Conservation (phyloP, 2,113 vertebrate genomes). For the Mesitornis unicolor region DNA sequence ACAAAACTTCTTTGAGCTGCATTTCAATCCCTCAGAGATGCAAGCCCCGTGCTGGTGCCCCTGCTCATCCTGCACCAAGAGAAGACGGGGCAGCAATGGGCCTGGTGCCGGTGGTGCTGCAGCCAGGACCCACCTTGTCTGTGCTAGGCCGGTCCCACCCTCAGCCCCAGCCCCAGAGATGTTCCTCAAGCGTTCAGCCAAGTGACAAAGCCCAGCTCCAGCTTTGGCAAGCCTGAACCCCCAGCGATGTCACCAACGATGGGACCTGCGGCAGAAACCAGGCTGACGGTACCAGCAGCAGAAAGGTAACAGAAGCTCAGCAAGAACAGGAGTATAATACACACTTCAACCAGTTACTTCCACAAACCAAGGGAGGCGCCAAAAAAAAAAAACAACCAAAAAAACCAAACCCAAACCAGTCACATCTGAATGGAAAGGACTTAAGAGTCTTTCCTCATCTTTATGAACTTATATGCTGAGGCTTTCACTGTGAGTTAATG, state of each 20-base stretch:
- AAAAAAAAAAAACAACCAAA: background rate
- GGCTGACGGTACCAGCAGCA: rapidly evolving
- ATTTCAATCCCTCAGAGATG: background rate
- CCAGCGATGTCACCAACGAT: rapidly evolving
- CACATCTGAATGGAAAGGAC: background rate
- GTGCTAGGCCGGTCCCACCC: rapidly evolving
- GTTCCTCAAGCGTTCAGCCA: rapidly evolving
- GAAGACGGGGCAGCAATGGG: background rate
- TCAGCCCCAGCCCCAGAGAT: rapidly evolving
- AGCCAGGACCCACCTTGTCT: background rate
- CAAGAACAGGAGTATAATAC: background rate
- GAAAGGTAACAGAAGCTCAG: background rate
- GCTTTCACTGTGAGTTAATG: constrained; percentile 37
- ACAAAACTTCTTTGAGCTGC: rapidly evolving
- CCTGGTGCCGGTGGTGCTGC: background rate
- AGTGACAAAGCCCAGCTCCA: background rate
- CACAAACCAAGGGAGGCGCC: background rate
- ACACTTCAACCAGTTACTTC: background rate
- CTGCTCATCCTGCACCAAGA: rapidly evolving
- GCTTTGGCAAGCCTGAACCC: background rate
- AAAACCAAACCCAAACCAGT: background rate
- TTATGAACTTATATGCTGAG: constrained; percentile 35
- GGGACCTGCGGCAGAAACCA: background rate
- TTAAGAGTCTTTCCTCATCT: constrained; percentile 35
- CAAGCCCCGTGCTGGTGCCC: rapidly evolving